Conservation (phyloP, 2,113 vertebrate genomes). For the Promerops cafer region DNA sequence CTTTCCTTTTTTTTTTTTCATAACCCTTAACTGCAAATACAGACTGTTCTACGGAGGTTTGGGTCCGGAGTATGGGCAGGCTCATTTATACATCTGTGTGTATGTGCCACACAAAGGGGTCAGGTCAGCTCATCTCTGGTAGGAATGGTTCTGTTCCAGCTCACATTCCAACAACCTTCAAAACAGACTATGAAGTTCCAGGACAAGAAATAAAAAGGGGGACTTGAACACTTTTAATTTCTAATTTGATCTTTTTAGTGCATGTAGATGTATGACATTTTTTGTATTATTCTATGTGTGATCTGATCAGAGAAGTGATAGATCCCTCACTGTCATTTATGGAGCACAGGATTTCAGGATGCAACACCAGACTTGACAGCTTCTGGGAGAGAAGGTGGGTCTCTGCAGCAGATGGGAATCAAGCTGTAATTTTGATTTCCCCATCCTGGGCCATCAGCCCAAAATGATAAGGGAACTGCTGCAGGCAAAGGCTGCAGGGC, state of each 20-base stretch:
- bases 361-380: neutral
- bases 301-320: neutral
- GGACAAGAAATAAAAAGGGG: neutral
- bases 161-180: neutral
- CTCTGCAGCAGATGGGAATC: neutral
- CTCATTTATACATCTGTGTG: neutral
- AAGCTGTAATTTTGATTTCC: neutral
- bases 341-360: neutral
- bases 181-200: neutral
- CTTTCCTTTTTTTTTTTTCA: neutral
- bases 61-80: neutral
- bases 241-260: neutral
- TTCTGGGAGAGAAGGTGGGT: neutral
- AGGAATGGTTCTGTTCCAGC: neutral
- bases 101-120: no score
- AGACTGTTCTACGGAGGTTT: neutral
- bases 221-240: neutral
- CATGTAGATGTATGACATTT: neutral
- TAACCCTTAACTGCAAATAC: neutral
- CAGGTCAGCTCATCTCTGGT: neutral
- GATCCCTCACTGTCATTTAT: neutral
- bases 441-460: neutral
- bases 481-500: neutral
- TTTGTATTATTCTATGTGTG: neutral
- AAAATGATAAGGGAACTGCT: neutral